Percentiles rank a stretch among this genome's conserved stretches.
Conservation (phyloP, 2,797 vertebrate species). For the Nyctalus aviator region DNA sequence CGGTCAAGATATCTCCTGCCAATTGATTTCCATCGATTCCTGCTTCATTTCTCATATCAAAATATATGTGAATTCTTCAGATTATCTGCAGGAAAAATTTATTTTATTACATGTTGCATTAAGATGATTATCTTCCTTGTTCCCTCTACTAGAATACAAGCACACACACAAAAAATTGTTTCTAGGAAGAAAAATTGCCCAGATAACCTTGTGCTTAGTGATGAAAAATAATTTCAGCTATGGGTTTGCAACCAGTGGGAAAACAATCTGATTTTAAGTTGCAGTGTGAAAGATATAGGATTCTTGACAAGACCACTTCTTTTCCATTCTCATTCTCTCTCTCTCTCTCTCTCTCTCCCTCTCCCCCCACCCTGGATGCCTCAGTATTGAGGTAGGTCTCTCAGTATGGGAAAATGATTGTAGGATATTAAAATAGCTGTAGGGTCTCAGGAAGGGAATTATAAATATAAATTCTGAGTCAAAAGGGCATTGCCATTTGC, state of each 20-base stretch:
- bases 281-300: conserved; percentile 41
- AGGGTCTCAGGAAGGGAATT: background rate
- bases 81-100: conserved; percentile 63
- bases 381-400: conserved; percentile 13
- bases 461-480: conserved; percentile 61
- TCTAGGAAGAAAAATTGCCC: conserved; percentile 49
- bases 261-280: conserved; percentile 52
- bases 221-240: conserved; percentile 67
- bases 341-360: no score
- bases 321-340: background rate
- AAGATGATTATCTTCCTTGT: conserved; percentile 61
- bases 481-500: conserved; percentile 53
- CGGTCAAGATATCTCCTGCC: background rate
- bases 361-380: background rate
- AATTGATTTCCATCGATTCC: conserved; percentile 60
- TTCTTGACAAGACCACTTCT: conserved; percentile 38
- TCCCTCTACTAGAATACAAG: conserved; percentile 29
- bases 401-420: conserved; percentile 7
- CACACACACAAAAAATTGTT: background rate
- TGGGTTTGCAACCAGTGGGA: conserved; percentile 51
- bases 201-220: conserved; percentile 38
- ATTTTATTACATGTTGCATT: conserved; percentile 61
- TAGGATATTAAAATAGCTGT: conserved; percentile 58
- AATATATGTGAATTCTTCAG: conserved; percentile 62
- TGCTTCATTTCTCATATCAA: conserved; percentile 58